phyloP scores from a whole-genome alignment of 2,888 invertebrate genomes.

The Nycteola revayana region DNA sequence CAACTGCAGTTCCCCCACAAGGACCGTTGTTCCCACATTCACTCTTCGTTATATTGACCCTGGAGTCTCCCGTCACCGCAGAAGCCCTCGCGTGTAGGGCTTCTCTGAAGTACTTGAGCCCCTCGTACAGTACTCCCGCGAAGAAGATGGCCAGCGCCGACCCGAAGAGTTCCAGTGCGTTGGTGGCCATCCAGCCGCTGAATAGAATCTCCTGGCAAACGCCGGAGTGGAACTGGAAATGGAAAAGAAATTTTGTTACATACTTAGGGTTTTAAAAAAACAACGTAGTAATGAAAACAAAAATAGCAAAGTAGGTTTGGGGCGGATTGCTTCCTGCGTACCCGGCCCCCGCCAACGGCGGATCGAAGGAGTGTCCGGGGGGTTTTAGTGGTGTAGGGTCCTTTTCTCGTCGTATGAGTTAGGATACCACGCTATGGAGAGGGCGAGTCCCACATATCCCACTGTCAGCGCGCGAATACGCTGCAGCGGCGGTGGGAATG shows the following conservation, averaged over 20 bases:
- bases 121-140: constrained; percentile 96
- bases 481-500: too few species aligned
- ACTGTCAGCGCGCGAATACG: too few species aligned
- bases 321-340: too few species aligned
- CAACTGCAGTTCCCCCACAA: constrained; percentile 61
- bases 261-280: too few species aligned
- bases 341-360: too few species aligned
- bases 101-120: constrained; percentile 91
- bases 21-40: constrained; percentile 65
- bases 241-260: background rate
- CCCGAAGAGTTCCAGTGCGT: constrained; percentile 88
- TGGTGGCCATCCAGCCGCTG: constrained; percentile 88
- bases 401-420: too few species aligned
- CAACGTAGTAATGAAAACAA: too few species aligned
- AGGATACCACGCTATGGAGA: too few species aligned
- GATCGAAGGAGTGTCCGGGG: too few species aligned
- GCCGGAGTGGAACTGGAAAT: constrained; percentile 89
- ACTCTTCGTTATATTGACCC: constrained; percentile 74
- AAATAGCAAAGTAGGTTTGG: too few species aligned
- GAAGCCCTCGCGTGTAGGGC: constrained; percentile 59
- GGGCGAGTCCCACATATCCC: too few species aligned
- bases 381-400: too few species aligned
- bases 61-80: constrained; percentile 55
- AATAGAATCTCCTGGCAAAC: constrained; percentile 90
- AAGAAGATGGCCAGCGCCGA: constrained; percentile 95